Evolutionary conservation across 2,888 invertebrate genomes (phyloP), one percentile per base, ranked within the genome.

Genomic region (Lasioglossum figueresi): DNA sequence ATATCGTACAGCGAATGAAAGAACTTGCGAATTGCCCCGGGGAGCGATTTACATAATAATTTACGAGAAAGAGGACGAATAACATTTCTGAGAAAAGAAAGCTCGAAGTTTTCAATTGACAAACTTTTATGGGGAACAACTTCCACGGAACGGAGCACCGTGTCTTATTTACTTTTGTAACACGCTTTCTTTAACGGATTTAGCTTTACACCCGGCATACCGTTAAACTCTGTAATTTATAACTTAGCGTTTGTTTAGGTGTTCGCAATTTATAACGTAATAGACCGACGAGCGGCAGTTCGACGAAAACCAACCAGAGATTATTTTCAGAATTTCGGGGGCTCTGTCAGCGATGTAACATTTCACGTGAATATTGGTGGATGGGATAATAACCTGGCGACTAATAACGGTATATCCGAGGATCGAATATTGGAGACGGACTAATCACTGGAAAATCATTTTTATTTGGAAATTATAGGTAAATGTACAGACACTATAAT

Each of bases 191-290:
- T 34, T 68, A 37, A 68, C 34, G 37, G 66, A 68, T 68, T 19
- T 66, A 66, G 63, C 63, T 63, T 63, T 63, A 6, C 31, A 31
- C 63, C 63, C 66, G 37, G 66, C 66, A 37, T 68, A 16, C 63
- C 63, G 66, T 68, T 68, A 68, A 68, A 68, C 66, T 37, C 34
- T 68, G 66, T 68, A 68, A 68, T 68, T 68, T 37, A 68, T 68
- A 68, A 68, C 66, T 68, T 34, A 37, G 37, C 3, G 66, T 37
- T 68, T 68, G 66, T 34, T 68, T 68, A 68, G 66, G 71, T 71
- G 71, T 43, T 19, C n/a, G 43, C 40, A 40, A 71, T 37, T 43
- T 68, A 34, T 19, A 68, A 68, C 66, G 34, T 37, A 68, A 68
- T 34, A 68, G 66, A 34, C 66, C 34, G 31, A 4, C 63, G 19